These are phyloP conservation scores for Epizoanthus rinbou DNA, from an alignment of 92 coral and sea anemone species.

Conservation along the genomic window DNA sequence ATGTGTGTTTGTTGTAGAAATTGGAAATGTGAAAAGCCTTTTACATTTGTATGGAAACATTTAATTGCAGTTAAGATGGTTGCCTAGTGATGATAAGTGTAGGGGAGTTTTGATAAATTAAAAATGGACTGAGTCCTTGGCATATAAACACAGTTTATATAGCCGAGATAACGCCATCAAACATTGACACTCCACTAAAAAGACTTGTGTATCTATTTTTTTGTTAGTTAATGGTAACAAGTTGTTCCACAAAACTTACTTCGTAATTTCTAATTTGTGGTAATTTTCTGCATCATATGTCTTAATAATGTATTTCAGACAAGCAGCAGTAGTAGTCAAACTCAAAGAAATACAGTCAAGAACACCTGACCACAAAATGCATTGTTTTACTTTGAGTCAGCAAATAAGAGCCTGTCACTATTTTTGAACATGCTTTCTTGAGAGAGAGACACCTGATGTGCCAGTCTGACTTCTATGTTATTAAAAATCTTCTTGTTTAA, in stretches of 20 bases:
- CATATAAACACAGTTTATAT: constrained; percentile 2
- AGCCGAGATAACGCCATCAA: not conserved
- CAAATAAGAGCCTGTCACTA: no score
- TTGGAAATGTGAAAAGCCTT: constrained; percentile 34
- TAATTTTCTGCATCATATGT: not conserved
- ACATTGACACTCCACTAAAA: constrained; percentile 37
- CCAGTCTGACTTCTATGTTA: no score
- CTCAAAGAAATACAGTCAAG: no score
- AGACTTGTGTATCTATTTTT: constrained; percentile 36
- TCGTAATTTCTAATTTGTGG: not conserved
- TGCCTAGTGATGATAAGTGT: constrained; percentile 38
- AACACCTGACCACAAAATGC: no score
- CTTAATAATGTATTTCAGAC: not conserved
- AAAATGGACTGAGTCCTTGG: constrained; percentile 17
- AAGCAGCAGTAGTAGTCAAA: no score
- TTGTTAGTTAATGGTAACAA: constrained; percentile 1
- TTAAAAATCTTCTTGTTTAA: no score
- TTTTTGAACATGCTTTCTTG: no score
- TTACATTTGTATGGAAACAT: constrained; percentile 31
- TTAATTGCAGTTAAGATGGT: constrained; percentile 37
- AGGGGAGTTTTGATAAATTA: constrained; percentile 33
- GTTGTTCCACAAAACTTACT: not conserved
- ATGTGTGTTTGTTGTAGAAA: constrained; percentile 34
- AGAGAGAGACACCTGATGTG: no score
- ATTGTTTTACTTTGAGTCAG: no score